phyloP scores from a whole-genome alignment of 2,797 vertebrate species.

The Hybognathus amarus region DNA sequence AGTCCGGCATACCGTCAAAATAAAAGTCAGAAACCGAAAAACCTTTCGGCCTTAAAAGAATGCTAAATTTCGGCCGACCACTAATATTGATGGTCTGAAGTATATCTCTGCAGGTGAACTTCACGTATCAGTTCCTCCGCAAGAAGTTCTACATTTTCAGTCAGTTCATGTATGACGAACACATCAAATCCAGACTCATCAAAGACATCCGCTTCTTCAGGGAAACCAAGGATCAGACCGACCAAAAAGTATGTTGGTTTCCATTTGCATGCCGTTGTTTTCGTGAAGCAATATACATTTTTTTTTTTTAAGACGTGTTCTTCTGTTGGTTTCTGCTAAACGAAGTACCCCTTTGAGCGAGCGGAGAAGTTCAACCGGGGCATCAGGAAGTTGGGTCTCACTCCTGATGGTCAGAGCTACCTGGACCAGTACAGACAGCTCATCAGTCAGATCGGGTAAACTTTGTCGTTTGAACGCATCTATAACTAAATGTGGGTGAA shows the following conservation, averaged over 20 bases:
- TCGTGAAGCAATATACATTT: background rate
- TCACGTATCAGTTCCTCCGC: constrained; percentile 97
- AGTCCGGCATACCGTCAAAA: background rate
- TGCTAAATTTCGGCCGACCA: background rate
- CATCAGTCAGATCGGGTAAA: constrained; percentile 98
- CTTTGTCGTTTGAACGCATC: background rate
- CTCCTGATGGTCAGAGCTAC: constrained; percentile 97
- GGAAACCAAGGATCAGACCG: constrained; percentile 96
- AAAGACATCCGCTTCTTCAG: constrained; percentile 99
- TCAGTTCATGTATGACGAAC: constrained; percentile 99
- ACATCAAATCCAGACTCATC: constrained; percentile 98
- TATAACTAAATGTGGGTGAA: background rate
- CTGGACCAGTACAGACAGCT: constrained; percentile 98
- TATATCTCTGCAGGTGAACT: constrained; percentile 86
- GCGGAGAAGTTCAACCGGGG: constrained; percentile 99
- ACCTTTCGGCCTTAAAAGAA: background rate
- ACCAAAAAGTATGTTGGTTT: constrained; percentile 88
- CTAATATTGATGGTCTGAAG: background rate
- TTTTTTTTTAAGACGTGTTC: background rate
- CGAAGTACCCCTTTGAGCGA: constrained; percentile 95
- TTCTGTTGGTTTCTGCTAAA: constrained; percentile 4
- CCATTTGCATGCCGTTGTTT: background rate
- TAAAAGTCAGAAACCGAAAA: background rate
- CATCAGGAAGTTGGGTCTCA: constrained; percentile 96
- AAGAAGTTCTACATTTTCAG: constrained; percentile 99